phyloP scores from a whole-genome alignment of 2,888 invertebrate species.

The Agrochola litura region DNA sequence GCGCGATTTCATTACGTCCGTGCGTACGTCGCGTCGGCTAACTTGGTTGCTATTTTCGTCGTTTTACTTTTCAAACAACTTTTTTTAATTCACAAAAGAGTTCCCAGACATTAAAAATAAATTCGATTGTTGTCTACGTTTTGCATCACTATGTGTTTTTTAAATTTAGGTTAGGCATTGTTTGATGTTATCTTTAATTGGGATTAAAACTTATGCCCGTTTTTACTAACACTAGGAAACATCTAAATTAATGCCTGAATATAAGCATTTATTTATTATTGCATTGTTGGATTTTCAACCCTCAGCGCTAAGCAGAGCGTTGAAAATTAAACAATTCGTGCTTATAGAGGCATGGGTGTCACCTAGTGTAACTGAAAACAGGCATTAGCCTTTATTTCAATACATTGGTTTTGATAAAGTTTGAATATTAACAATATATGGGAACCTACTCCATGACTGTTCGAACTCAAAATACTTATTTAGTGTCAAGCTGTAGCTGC shows the following conservation, averaged over 20 bases:
- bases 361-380: not conserved
- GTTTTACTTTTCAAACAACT: conserved; percentile 69
- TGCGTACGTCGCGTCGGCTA: no score
- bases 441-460: not conserved
- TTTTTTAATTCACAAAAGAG: conserved; percentile 67
- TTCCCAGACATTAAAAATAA: conserved; percentile 69
- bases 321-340: no score
- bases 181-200: conserved; percentile 56
- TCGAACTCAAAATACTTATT: not conserved
- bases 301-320: not conserved
- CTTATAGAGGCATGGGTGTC: not conserved
- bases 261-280: not conserved
- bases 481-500: not conserved
- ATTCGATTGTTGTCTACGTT: conserved; percentile 68
- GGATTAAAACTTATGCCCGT: conserved; percentile 36
- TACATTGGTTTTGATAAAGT: conserved; percentile 15
- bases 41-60: conserved; percentile 7
- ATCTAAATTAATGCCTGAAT: not conserved
- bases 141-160: conserved; percentile 37
- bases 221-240: no score
- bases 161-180: conserved; percentile 51
- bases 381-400: conserved; percentile 24
- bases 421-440: not conserved
- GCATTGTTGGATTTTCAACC: no score
- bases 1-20: no score